Evolutionary conservation across 1,140 invertebrate species (phyloP).

Genomic region (Scaptomyza graminum): DNA sequence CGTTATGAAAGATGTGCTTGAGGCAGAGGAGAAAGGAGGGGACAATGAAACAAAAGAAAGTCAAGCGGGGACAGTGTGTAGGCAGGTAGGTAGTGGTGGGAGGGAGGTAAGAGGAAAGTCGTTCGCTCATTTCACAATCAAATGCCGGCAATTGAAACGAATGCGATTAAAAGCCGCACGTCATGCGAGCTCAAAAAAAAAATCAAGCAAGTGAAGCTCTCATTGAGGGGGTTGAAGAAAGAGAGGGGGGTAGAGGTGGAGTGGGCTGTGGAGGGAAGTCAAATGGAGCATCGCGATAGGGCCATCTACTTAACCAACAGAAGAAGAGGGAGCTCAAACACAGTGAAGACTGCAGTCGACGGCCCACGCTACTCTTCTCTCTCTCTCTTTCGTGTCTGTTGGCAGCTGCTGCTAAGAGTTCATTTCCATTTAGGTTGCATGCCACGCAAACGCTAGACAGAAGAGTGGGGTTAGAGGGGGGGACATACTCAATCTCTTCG

Average conservation of each 20-base stretch:
- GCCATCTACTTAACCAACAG: constrained; percentile 7
- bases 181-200: constrained; percentile 38
- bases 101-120: constrained; percentile 31
- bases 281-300: constrained; percentile 76
- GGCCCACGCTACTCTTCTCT: constrained; percentile 53
- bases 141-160: constrained; percentile 80
- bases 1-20: constrained; percentile 50
- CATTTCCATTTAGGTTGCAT: constrained; percentile 78
- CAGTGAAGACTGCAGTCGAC: constrained; percentile 15
- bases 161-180: constrained; percentile 78
- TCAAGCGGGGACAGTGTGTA: background rate
- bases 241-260: background rate
- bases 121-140: constrained; percentile 73
- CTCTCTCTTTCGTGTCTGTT: too few relatives aligned
- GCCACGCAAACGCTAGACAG: constrained; percentile 40
- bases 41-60: constrained; percentile 30
- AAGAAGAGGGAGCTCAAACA: background rate
- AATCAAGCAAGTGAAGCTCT: constrained; percentile 24
- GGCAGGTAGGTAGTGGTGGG: background rate
- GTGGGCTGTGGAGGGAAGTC: constrained; percentile 3
- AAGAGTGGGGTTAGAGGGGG: background rate
- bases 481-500: constrained; percentile 43
- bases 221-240: background rate
- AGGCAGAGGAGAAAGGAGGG: background rate
- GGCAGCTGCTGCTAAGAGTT: constrained; percentile 48